Evolutionary conservation across 2,888 invertebrate genomes (phyloP), one percentile per base, ranked within the genome.

Genomic region (Phasia obesa): DNA sequence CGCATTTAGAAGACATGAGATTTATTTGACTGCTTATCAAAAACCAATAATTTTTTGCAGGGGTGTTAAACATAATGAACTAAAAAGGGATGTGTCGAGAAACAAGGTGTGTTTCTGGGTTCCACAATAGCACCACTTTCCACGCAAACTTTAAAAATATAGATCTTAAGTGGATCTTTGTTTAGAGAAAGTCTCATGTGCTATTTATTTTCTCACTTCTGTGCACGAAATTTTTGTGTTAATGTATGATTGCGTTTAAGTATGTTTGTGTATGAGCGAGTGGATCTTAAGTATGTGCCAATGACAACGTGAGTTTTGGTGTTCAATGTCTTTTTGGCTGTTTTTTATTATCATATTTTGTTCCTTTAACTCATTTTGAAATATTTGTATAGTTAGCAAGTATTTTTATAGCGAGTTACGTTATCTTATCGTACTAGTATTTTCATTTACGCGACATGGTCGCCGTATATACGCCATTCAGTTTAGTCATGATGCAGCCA

Each of bases 261-360:
- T 59, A 11, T 9, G 51, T 55, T 59, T 23, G 47, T 53, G 35
- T 35, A n/a, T n/a, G 21, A 25, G 31, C 42, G 71, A 60, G 35
- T 78, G 69, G 19, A n/a, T 55, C 65, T 67, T 71, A 83, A 83
- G 83, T 83, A 83, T 83, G 79, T 84, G 84, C 73, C 80, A 83
- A 79, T 83, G 75, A 71, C 79, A 83, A 83, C 83, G 83, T 79
- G 83, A 83, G 75, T 79, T 76, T 79, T 71, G 42, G 42, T 83
- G 83, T 79, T 83, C 71, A 75, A 75, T 67, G 75, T 57, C 70
- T 79, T 83, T 83, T 83, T 70, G 74, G 65, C 38, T 60, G 49
- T 49, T 75, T 49, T 75, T 83, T 74, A 21, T 70, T 62, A 44
- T 57, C 17, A 65, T 35, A 15, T 42, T 19, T 31, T 31, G 5